Base-by-base conservation (phyloP, 2,797 vertebrate genomes). In the Gymnocypris eckloni region DNA sequence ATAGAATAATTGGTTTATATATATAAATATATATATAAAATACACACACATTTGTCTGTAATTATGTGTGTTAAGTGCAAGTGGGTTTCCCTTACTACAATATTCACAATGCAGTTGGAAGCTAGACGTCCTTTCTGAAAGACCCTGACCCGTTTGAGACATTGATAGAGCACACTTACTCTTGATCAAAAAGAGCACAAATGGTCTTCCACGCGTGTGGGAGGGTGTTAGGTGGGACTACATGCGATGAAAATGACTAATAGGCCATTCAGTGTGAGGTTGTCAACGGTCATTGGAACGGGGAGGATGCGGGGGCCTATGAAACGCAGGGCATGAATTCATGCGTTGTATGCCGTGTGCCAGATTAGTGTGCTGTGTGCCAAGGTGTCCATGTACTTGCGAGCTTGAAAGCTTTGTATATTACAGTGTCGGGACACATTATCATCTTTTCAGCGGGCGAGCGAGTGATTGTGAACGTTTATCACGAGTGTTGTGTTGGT, bases 171-270 rank as follows among this genome's bases (percentile, higher is more conserved):
- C 33, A 77, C 78, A 79, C n/a, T 70, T 18, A 66, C 61, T 76
- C 84, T 59, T 39, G 28, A 54, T n/a, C 1, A 4, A 25, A 54
- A 25, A 81, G 48, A 72, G 64, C 13, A 50, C 39, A 5, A 16
- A 83, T 8, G 7, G 33, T 22, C 16, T 45, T 78, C 39, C 79
- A 85, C 2, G 2, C 28, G 2, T 71, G 61, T 78, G 22, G 69
- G 81, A 48, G 78, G 43, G 61, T 70, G 52, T 64, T 69, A 20
- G n/a, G 37, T 85, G 69, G 80, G 72, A 86, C 39, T 85, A 48
- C 52, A 72, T 80, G 77, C 4, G 56, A 80, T 48, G 61, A 88
- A 71, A 79, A 64, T 85, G 84, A 86, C 80, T 76, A 86, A 81
- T 56, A 70, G 59, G 84, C 16, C n/a, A 69, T 86, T 83, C 48